Conservation (phyloP, 2,888 invertebrate genomes). For the Thymelicus sylvestris region DNA sequence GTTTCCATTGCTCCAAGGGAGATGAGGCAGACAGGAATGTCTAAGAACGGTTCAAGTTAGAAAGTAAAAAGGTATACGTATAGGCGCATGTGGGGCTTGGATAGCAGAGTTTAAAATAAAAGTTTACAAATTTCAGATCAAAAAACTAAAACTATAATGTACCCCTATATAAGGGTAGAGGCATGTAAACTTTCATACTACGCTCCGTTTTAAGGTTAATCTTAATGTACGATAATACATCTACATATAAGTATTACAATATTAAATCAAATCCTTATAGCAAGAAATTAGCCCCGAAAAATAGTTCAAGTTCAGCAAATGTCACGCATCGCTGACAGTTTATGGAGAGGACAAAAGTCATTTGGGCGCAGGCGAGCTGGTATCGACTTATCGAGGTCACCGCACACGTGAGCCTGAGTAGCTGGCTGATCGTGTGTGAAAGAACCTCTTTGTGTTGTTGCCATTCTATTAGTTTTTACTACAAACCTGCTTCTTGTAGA, state of each 20-base stretch:
- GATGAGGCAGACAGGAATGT: conserved; percentile 50
- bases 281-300: conserved; percentile 24
- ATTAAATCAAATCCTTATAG: too few relatives aligned
- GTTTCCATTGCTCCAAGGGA: conserved; percentile 51
- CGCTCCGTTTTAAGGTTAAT: neutral
- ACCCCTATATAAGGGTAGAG: too few relatives aligned
- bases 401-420: conserved; percentile 53
- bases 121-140: conserved; percentile 13
- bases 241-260: neutral
- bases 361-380: conserved; percentile 42
- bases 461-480: conserved; percentile 62
- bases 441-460: conserved; percentile 60
- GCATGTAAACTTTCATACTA: too few relatives aligned
- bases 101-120: conserved; percentile 26
- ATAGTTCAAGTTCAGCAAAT: conserved; percentile 37
- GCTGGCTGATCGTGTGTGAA: conserved; percentile 47
- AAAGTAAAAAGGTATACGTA: conserved; percentile 22
- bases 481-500: conserved; percentile 39
- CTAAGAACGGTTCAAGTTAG: conserved; percentile 37
- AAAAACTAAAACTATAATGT: neutral
- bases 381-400: conserved; percentile 58
- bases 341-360: conserved; percentile 47
- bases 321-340: conserved; percentile 39
- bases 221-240: too few relatives aligned
- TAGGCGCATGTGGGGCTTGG: conserved; percentile 17